These are phyloP conservation scores for Hirundo rustica DNA, from an alignment of 2,797 vertebrate species.

Conservation along the genomic window DNA sequence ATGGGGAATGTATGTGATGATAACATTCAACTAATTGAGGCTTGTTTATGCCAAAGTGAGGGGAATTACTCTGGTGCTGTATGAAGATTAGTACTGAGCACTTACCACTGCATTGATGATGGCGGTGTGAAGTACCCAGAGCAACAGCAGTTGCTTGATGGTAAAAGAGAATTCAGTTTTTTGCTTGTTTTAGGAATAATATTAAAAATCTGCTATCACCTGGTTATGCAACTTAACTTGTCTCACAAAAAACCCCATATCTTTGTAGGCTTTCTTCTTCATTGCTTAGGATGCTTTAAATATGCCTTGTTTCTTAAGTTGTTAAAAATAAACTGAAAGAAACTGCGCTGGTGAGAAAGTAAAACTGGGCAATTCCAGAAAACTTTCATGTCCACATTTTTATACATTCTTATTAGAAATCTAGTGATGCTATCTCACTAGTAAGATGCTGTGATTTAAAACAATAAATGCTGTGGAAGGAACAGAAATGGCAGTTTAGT, in stretches of 20 bases:
- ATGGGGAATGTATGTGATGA: constrained; percentile 31
- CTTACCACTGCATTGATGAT: not conserved
- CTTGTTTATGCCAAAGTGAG: not conserved
- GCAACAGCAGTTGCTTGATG: not conserved
- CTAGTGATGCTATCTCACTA: not conserved
- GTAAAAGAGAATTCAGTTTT: not conserved
- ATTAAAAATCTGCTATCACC: not conserved
- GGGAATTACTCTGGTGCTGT: not conserved
- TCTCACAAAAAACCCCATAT: not conserved
- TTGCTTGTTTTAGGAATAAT: not conserved
- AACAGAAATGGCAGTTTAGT: not conserved
- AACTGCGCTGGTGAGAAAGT: not conserved
- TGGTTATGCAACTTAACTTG: not conserved
- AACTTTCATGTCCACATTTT: not conserved
- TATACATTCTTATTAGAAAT: not conserved
- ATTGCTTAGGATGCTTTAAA: not conserved
- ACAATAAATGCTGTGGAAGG: not conserved
- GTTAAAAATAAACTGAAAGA: not conserved
- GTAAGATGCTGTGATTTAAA: not conserved
- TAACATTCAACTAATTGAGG: constrained; percentile 22
- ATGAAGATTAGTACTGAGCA: not conserved
- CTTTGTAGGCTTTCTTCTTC: not conserved
- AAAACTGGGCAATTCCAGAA: not conserved
- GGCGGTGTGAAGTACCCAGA: not conserved
- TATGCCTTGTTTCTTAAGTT: not conserved